These are phyloP conservation scores for Hippocampus kuda DNA, from an alignment of 2,797 vertebrate species.

Conservation along the genomic window DNA sequence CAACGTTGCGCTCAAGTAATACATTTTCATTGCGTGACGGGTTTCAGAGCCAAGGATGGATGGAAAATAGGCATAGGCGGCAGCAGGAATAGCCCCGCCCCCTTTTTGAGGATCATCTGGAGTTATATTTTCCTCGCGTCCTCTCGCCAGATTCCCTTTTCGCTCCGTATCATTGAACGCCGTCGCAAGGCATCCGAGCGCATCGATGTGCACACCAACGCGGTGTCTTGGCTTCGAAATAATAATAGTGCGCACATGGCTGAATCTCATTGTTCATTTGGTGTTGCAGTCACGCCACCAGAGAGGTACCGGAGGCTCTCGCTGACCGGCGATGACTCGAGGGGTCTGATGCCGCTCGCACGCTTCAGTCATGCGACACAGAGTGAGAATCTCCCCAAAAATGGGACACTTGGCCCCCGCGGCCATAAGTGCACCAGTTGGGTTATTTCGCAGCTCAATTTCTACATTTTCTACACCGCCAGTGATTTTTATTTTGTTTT, in stretches of 20 bases:
- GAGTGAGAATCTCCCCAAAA: neutral
- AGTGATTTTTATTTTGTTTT: neutral
- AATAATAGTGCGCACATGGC: neutral
- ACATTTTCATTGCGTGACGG: no score
- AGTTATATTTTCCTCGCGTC: no score
- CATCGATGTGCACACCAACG: neutral
- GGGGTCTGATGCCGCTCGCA: neutral
- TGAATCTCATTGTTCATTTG: neutral
- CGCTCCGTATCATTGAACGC: no score
- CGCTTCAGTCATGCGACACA: neutral
- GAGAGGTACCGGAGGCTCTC: neutral
- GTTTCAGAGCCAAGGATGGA: no score
- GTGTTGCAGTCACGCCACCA: slow-evolving; percentile 1
- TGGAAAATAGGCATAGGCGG: no score
- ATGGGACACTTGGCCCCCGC: slow-evolving; percentile 4
- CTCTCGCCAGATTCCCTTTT: neutral
- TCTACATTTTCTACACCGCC: neutral
- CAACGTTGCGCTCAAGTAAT: no score
- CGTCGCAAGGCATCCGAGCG: neutral
- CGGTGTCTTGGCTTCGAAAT: neutral
- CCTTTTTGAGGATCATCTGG: no score
- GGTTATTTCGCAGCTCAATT: neutral
- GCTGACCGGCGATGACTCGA: neutral
- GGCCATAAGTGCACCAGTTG: neutral
- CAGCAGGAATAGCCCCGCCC: no score